Evolutionary conservation across 2,888 invertebrate species (phyloP), one percentile per base, ranked within the genome.

Genomic region (Dyspetes luteomarginatus): DNA sequence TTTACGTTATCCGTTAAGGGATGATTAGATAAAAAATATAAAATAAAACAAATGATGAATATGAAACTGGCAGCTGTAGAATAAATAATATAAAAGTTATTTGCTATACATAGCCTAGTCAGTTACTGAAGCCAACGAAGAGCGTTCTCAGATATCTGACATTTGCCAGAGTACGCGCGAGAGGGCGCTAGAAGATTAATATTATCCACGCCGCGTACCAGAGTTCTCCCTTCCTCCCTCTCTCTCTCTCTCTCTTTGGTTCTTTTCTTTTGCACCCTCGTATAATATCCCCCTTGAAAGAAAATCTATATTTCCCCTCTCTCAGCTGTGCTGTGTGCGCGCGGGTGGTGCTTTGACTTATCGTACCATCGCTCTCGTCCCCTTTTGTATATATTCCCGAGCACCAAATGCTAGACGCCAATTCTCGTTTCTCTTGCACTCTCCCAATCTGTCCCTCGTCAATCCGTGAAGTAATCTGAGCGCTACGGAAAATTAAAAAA

Each of bases 301-400:
- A 78, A 84, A 85, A 86, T 86, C 83, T 85, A 85, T 84, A 85
- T 83, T 80, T 76, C 50, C 82, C 77, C 78, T 56, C 64, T 26
- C 36, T 67, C 5, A 30, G 15, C 28, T 36, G n/a, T 45, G n/a
- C 30, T 28, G 30, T 48, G 36, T 45, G 43, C 30, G 26, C 65
- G 48, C 26, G 48, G 15, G 24, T 19, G 24, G 36, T 55, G 30
- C 50, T 73, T 67, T 65, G 52, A 65, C 56, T 58, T 56, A 30
- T 60, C 64, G 17, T 60, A 65, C 19, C 50, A 52, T 50, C 26
- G 52, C 67, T n/a, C 55, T 55, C 19, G 30, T 19, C 30, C 58
- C 52, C 62, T 43, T 36, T 62, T 62, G 15, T 74, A 24, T 69
- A 45, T 56, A 36, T 56, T 48, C 26, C 45, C 30, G 26, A 19